phyloP scores from a whole-genome alignment of 2,888 invertebrate genomes.

The Dromius quadrimaculatus region DNA sequence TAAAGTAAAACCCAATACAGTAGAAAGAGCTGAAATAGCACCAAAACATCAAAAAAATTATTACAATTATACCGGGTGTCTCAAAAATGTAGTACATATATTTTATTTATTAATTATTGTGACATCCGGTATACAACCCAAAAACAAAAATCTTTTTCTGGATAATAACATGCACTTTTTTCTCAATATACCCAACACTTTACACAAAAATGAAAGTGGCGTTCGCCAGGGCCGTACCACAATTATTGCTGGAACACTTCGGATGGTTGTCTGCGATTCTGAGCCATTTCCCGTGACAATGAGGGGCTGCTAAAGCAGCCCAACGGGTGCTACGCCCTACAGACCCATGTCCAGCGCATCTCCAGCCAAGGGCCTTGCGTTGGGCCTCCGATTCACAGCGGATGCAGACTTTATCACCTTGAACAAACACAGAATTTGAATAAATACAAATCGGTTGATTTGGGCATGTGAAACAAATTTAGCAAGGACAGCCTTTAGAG shows the following conservation, averaged over 20 bases:
- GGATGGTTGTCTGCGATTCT: constrained; percentile 63
- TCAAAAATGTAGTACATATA: too few species aligned
- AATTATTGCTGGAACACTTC: constrained; percentile 10
- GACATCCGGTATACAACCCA: background rate
- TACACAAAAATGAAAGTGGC: constrained; percentile 46
- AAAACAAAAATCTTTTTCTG: background rate
- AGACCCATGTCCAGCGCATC: constrained; percentile 89
- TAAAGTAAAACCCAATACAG: too few species aligned
- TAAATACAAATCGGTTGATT: constrained; percentile 27
- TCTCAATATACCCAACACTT: background rate
- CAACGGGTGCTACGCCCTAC: constrained; percentile 81
- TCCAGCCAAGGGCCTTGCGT: constrained; percentile 78
- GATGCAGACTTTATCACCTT: constrained; percentile 83
- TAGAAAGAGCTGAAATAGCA: background rate
- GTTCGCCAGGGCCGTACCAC: background rate
- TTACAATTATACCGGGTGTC: background rate
- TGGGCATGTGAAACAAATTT: too few species aligned
- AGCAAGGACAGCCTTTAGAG: too few species aligned
- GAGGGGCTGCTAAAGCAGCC: constrained; percentile 86
- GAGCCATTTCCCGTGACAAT: constrained; percentile 91
- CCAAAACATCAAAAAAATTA: background rate
- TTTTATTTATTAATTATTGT: too few species aligned
- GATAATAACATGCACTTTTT: background rate
- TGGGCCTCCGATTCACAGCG: constrained; percentile 87
- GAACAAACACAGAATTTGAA: constrained; percentile 50